Base-by-base conservation (phyloP, 2,797 vertebrate species). In the Rhadinocentrus ornatus region DNA sequence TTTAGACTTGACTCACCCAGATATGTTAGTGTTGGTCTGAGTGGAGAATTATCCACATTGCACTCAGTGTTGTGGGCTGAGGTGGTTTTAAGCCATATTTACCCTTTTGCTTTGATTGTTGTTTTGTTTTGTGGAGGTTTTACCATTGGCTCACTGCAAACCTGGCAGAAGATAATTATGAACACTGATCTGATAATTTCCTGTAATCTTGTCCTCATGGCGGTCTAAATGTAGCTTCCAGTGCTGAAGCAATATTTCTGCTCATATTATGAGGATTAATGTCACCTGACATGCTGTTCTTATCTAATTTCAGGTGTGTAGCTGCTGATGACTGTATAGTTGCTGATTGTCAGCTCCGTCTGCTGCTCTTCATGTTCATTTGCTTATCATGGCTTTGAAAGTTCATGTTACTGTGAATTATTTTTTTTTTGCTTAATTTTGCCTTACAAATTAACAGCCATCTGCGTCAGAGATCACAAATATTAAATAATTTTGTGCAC, bases 291-390 rank as follows among this genome's bases (percentile, higher is more conserved):
- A 26, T 70, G 26, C 53, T 63, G 18, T 35, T 69, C 24, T 59
- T 52, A 22, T 57, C 35, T 56, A 46, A 67, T 62, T 67, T 73
- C 16, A 41, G 37, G 1, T 50, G 34, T 56, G 60, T 9, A 71
- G n/a, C 52, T 37, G 52, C 62, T 66, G 70, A 54, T 72, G 48
- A 2, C 56, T 61, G 39, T 80, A 73, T 63, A 59, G 50, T 59
- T 44, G 22, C 50, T 71, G 52, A 22, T 56, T 37, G 27, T 39
- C 54, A 39, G 16, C 34, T 59, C 27, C 58, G 11, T 64, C 54
- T 61, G 44, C 41, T 60, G 48, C 59, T 35, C 18, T 53, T 2
- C 48, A 20, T 18, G 56, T 68, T 83, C 11, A 31, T 62, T 57
- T 50, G 13, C 64, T 62, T 62, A 55, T 59, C 31, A 22, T 35